A percentile compares a stretch with the other conserved stretches of the same genome.
phyloP scores from a whole-genome alignment of 2,797 vertebrate genomes.

The Salarias fasciatus region DNA sequence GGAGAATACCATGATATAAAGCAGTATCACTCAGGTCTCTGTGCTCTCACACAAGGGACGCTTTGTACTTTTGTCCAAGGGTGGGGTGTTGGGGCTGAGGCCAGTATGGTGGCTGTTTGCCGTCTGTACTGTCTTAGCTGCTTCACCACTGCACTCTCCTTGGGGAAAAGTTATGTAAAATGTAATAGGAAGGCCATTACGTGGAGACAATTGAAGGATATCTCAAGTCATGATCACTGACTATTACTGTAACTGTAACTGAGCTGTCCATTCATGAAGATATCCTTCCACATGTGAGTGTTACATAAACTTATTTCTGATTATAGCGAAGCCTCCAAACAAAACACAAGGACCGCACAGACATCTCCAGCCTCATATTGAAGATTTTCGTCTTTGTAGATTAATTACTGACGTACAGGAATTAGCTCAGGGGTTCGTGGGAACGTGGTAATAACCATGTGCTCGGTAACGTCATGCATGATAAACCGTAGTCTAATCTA shows the following conservation, averaged over 20 bases:
- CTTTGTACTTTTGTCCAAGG: conserved; percentile 75
- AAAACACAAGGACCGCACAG: conserved; percentile 13
- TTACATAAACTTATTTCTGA: background rate
- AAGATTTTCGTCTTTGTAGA: conserved; percentile 23
- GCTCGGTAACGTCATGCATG: conserved; percentile 30
- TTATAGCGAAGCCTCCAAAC: background rate
- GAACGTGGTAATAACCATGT: conserved; percentile 48
- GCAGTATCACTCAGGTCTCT: conserved; percentile 78
- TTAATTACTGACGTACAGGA: conserved; percentile 7
- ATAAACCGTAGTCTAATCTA: conserved; percentile 60
- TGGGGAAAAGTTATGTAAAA: conserved; percentile 45
- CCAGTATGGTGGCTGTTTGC: conserved; percentile 40
- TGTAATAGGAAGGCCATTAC: conserved; percentile 44
- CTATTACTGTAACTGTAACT: conserved; percentile 18
- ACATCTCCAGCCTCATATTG: background rate
- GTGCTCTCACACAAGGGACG: conserved; percentile 76
- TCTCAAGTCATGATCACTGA: conserved; percentile 38
- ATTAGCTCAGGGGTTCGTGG: conserved; percentile 39
- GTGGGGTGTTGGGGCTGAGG: conserved; percentile 48
- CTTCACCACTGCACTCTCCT: conserved; percentile 58
- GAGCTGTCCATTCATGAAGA: conserved; percentile 18
- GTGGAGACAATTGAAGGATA: conserved; percentile 67
- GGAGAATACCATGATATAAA: conserved; percentile 76
- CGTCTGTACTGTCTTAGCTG: conserved; percentile 44
- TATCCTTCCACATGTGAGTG: conserved; percentile 19